Percentiles rank a stretch among this genome's conserved stretches.
phyloP scores from a whole-genome alignment of 1,140 invertebrate genomes.

The Maniola jurtina region DNA sequence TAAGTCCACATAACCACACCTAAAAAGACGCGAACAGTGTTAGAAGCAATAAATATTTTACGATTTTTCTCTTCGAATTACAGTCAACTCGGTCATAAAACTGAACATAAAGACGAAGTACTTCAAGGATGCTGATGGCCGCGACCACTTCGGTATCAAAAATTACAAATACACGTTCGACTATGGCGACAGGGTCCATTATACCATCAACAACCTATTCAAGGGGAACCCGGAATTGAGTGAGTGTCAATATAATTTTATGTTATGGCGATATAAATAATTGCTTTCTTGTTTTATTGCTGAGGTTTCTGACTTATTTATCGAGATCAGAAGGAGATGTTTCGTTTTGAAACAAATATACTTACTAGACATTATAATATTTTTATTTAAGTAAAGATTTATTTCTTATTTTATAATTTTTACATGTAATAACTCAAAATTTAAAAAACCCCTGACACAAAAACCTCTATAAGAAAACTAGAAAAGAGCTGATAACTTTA shows the following conservation, averaged over 20 bases:
- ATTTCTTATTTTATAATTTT: too few species aligned
- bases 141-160: constrained; percentile 70
- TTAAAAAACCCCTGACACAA: too few species aligned
- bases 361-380: too few species aligned
- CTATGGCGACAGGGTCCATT: constrained; percentile 67
- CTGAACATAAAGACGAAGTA: constrained; percentile 72
- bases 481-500: too few species aligned
- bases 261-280: constrained; percentile 3
- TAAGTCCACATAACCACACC: not conserved
- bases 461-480: too few species aligned
- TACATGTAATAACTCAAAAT: too few species aligned
- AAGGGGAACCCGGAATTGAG: constrained; percentile 71
- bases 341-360: too few species aligned
- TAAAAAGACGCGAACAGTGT: constrained; percentile 9
- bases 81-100: constrained; percentile 70
- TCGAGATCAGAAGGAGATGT: not conserved
- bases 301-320: not conserved
- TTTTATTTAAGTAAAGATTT: too few species aligned
- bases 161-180: constrained; percentile 68
- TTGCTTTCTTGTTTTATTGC: not conserved
- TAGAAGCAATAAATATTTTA: constrained; percentile 23
- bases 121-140: constrained; percentile 61
- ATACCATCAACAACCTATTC: constrained; percentile 68
- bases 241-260: constrained; percentile 42
- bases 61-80: constrained; percentile 36